phyloP scores from a whole-genome alignment of 2,888 invertebrate species.

The Xestoiulus laeticollis region DNA sequence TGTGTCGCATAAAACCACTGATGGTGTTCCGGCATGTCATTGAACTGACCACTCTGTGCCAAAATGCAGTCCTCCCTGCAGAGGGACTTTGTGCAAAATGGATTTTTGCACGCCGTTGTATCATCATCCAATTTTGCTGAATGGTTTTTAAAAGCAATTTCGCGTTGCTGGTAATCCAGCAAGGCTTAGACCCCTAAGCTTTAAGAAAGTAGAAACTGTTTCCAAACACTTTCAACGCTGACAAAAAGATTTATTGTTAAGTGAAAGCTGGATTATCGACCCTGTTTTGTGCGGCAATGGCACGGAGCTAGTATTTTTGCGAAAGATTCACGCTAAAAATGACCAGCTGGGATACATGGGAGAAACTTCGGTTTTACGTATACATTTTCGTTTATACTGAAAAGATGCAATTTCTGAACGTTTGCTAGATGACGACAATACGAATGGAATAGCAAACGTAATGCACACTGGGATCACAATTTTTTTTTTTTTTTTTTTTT shows the following conservation, averaged over 20 bases:
- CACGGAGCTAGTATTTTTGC: background rate
- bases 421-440: background rate
- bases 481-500: background rate
- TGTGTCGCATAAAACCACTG: background rate
- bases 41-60: background rate
- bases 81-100: background rate
- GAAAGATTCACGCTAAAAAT: background rate
- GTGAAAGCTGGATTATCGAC: conserved; percentile 22
- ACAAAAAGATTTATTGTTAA: conserved; percentile 28
- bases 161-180: conserved; percentile 23
- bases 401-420: conserved; percentile 31
- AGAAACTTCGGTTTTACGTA: background rate
- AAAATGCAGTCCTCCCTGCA: background rate
- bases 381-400: background rate
- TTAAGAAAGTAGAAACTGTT: conserved; percentile 33
- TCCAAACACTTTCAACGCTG: conserved; percentile 18
- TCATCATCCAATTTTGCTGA: conserved; percentile 37
- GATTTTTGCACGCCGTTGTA: background rate
- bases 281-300: background rate
- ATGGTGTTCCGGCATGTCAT: background rate
- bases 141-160: conserved; percentile 37
- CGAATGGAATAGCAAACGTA: background rate
- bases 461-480: background rate
- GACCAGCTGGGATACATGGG: background rate
- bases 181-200: conserved; percentile 11